Evolutionary conservation across 2,888 invertebrate species (phyloP).

Genomic region (Sminthurinus aureus): DNA sequence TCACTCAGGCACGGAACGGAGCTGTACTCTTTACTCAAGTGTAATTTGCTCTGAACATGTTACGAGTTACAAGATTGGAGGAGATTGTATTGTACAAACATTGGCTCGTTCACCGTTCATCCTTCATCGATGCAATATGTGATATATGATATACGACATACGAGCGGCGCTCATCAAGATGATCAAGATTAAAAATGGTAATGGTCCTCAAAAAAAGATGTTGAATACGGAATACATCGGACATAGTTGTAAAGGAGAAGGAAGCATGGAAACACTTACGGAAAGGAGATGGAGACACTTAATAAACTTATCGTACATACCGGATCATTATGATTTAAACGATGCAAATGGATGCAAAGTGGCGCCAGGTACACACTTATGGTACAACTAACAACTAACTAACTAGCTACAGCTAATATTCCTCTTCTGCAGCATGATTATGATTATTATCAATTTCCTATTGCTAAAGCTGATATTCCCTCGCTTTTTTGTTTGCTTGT

Average conservation of each 20-base stretch:
- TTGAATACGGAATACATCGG: not conserved
- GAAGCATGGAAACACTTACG: not conserved
- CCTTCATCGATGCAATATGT: too few species aligned
- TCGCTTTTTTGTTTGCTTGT: not conserved
- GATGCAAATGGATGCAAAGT: slow-evolving; percentile 39
- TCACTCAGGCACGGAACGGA: too few species aligned
- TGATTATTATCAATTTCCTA: slow-evolving; percentile 12
- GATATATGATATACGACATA: too few species aligned
- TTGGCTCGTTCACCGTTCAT: too few species aligned
- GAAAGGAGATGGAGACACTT: slow-evolving; percentile 11
- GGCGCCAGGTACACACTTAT: slow-evolving; percentile 26
- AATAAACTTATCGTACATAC: slow-evolving; percentile 15
- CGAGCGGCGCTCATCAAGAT: not conserved
- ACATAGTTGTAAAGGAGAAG: not conserved
- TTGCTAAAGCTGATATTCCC: not conserved
- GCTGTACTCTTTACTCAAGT: too few species aligned
- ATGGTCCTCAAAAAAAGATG: not conserved
- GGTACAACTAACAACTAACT: slow-evolving; percentile 28
- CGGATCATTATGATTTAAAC: slow-evolving; percentile 17
- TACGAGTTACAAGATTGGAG: too few species aligned
- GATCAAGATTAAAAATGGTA: not conserved
- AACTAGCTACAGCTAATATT: slow-evolving; percentile 7
- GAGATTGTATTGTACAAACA: too few species aligned
- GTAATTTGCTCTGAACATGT: too few species aligned
- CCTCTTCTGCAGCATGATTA: not conserved